A percentile compares a stretch with the other conserved stretches of the same genome.
Evolutionary conservation across 2,888 invertebrate genomes (phyloP).

Genomic region (Dasysyrphus tricinctus): DNA sequence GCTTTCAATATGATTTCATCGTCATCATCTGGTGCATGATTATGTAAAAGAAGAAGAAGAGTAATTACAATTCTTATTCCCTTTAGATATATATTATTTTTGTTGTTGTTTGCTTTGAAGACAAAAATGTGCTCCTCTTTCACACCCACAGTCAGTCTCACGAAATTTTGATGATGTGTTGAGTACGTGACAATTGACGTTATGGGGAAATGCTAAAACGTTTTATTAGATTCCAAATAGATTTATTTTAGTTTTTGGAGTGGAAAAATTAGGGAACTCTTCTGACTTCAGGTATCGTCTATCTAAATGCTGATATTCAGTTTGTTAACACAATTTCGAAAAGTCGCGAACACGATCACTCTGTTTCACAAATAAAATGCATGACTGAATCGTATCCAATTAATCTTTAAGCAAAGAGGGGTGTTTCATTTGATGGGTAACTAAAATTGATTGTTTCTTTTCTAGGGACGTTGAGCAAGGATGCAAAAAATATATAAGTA

Average conservation of each 20-base stretch:
- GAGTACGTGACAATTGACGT: slow-evolving; percentile 61
- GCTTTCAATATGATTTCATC: slow-evolving; percentile 16
- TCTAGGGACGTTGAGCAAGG: too few species aligned
- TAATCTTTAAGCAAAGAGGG: too few species aligned
- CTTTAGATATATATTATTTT: background rate
- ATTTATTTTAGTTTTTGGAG: background rate
- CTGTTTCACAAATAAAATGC: too few species aligned
- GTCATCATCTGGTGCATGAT: slow-evolving; percentile 30
- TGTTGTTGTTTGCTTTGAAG: background rate
- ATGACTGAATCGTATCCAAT: too few species aligned
- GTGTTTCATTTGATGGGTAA: too few species aligned
- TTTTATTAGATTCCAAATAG: slow-evolving; percentile 31
- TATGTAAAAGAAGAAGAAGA: slow-evolving; percentile 25
- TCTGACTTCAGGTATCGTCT: background rate
- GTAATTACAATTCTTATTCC: slow-evolving; percentile 44
- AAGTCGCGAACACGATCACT: too few species aligned
- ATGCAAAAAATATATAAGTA: too few species aligned
- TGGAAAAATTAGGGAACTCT: background rate
- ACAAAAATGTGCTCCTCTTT: background rate
- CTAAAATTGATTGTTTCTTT: too few species aligned
- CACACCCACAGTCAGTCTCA: background rate
- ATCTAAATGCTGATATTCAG: too few species aligned
- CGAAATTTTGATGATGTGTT: slow-evolving; percentile 44
- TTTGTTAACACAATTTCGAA: background rate
- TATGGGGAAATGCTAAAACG: slow-evolving; percentile 31